A percentile compares a stretch with the other conserved stretches of the same genome.
phyloP scores from a whole-genome alignment of 2,888 invertebrate species.

The Bibio marci region DNA sequence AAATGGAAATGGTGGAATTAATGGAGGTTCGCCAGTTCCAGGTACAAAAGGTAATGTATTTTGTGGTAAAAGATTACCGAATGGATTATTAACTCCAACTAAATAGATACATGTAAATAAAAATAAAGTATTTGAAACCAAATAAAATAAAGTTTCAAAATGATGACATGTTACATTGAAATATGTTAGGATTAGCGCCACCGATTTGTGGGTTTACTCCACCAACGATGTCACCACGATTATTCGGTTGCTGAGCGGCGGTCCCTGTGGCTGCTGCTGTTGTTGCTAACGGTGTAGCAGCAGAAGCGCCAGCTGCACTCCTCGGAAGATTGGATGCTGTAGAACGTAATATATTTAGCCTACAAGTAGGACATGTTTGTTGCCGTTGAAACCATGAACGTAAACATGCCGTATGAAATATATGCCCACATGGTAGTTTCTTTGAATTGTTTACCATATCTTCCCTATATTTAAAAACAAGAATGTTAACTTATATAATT shows the following conservation, averaged over 20 bases:
- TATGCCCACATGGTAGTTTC: slow-evolving; percentile 96
- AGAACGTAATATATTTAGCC: slow-evolving; percentile 61
- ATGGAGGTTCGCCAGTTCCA: slow-evolving; percentile 16
- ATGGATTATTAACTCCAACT: slow-evolving; percentile 8
- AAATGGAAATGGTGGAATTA: slow-evolving; percentile 39
- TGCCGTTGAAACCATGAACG: slow-evolving; percentile 99
- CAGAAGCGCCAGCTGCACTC: slow-evolving; percentile 4
- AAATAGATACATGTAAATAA: too few species aligned
- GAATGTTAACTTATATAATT: neutral
- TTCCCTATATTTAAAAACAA: slow-evolving; percentile 29
- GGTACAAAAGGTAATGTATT: slow-evolving; percentile 4
- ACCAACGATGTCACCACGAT: too few species aligned
- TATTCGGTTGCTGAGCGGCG: slow-evolving; percentile 12
- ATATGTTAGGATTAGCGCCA: slow-evolving; percentile 1
- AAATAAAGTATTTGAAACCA: too few species aligned
- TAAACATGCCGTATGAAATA: slow-evolving; percentile 95
- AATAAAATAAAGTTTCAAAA: too few species aligned
- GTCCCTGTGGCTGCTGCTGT: slow-evolving; percentile 8
- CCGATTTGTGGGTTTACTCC: neutral
- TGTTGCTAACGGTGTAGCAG: slow-evolving; percentile 19
- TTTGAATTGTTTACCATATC: slow-evolving; percentile 65
- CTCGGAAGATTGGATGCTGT: slow-evolving; percentile 20
- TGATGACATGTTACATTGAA: slow-evolving; percentile 9
- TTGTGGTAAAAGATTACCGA: slow-evolving; percentile 10
- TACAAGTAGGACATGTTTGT: slow-evolving; percentile 98